Evolutionary conservation across 2,888 invertebrate species (phyloP).

Genomic region (Noctuana brunneofusca): DNA sequence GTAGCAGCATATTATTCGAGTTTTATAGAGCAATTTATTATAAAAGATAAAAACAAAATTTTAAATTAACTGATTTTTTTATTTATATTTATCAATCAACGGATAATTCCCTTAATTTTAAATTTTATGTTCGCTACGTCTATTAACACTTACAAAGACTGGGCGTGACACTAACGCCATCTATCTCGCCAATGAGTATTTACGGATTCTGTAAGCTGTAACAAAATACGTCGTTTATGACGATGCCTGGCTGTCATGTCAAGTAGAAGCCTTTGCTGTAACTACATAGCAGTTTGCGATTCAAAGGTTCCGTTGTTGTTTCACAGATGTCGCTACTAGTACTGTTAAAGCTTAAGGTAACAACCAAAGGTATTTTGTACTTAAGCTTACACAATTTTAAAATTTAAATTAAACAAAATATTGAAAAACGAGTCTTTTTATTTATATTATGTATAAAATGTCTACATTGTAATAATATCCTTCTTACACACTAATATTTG

Average conservation of each 20-base stretch:
- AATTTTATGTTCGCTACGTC: too few species aligned
- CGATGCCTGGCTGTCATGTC: too few species aligned
- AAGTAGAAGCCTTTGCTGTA: neutral
- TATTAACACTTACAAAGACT: neutral
- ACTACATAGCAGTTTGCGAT: neutral
- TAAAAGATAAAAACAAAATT: too few species aligned
- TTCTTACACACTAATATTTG: conserved; percentile 10
- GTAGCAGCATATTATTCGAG: too few species aligned
- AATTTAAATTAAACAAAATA: neutral
- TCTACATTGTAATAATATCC: conserved; percentile 37
- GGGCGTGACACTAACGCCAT: neutral
- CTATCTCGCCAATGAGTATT: neutral
- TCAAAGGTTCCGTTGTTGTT: neutral
- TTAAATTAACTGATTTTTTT: too few species aligned
- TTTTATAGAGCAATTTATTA: too few species aligned
- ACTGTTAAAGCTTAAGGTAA: neutral
- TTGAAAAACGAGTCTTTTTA: conserved; percentile 6
- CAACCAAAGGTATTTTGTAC: too few species aligned
- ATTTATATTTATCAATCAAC: too few species aligned
- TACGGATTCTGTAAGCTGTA: too few species aligned
- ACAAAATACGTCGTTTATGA: too few species aligned
- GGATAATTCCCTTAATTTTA: too few species aligned
- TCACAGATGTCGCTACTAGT: neutral
- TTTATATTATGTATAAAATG: conserved; percentile 40
- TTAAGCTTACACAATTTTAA: too few species aligned